Base-by-base conservation (phyloP, 2,888 invertebrate species). In the Andrena camellia region DNA sequence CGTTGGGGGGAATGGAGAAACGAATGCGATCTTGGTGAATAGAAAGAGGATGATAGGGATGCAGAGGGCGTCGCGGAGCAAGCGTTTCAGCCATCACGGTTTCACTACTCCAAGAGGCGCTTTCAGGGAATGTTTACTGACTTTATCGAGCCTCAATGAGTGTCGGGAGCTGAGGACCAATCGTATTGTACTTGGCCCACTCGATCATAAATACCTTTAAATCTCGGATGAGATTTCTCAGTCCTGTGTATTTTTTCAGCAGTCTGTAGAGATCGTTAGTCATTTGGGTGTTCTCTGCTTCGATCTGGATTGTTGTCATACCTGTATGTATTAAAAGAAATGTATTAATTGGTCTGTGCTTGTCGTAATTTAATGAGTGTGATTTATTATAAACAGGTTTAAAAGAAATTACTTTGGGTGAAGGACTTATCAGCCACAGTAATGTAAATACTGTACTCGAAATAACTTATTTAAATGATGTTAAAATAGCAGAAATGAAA, bases 251-350 rank as follows among this genome's bases (percentile, higher is more conserved):
- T 94, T 98, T 98, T 94, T 98, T 98, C 88, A 98, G 95, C 86
- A 98, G 95, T 92, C 98, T 96, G 94, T 98, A 98, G 89, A 99
- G 95, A 94, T 99, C 99, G 93, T 98, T 98, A 89, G 98, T 98
- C 96, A 99, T 97, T 94, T 98, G 98, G 13, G 98, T 98, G 93
- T 99, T 99, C 94, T 99, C 99, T 33, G 97, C 96, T 93, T 98
- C 97, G 91, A 99, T 98, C 94, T 98, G 98, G 75, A 97, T 97
- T 77, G 98, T 98, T 81, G 98, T 98, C 97, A 99, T 97, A 93
- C 97, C 99, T 99, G 95, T 66, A 96, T 0, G 50, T 17, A 60
- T 20, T 96, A 83, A 50, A 69, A 76, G 20, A 67, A 72, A 84
- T 3, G 5, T 17, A 33, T 63, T 48, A 42, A n/a, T 10, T 42